Base-by-base conservation (phyloP, 2,797 vertebrate genomes). In the Mormyrus proboscirostris region DNA sequence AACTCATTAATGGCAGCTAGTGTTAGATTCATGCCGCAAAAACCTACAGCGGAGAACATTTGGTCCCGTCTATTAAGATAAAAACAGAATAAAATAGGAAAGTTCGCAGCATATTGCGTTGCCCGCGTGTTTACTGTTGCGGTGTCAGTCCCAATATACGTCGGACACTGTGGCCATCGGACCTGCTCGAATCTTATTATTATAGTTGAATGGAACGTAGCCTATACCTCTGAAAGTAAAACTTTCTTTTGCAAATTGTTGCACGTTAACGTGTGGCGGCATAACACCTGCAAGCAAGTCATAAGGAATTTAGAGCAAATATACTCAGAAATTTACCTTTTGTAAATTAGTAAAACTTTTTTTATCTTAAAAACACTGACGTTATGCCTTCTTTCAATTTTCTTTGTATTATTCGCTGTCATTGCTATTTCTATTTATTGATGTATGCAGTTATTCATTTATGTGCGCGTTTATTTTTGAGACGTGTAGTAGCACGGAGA, bases 1-100 rank as follows among this genome's bases (percentile, higher is more conserved):
- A 92, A 90, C 94, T 95, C 93, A 93, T 95, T 95, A 95, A 95
- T 95, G 94, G 94, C 93, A 93, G 94, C 94, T 95, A 95, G 94
- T 94, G 95, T 95, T 95, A 95, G 94, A 94, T 95, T 95, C 94
- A 94, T 94, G 94, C 94, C 93, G 93, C 93, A 12, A 79, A 69
- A 65, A 50, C 38, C 62, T 25, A 89, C 89, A 92, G 93, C 93
- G 92, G 92, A 92, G 93, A 94, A 93, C 95, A 95, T 94, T 94
- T 95, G 95, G 94, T 92, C 90, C 92, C 90, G 93, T 91, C 92
- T 93, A 92, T 55, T 51, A 69, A 33, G 38, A 79, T 87, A 53
- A 79, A 29, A 76, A 16, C n/a, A 47, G 29, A 25, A 79, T 41
- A 19, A 87, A 38, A 41, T 16, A 19, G 2, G 25, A 41, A 50